Evolutionary conservation across 2,113 vertebrate genomes (phyloP).

Genomic region (Siniperca chuatsi): DNA sequence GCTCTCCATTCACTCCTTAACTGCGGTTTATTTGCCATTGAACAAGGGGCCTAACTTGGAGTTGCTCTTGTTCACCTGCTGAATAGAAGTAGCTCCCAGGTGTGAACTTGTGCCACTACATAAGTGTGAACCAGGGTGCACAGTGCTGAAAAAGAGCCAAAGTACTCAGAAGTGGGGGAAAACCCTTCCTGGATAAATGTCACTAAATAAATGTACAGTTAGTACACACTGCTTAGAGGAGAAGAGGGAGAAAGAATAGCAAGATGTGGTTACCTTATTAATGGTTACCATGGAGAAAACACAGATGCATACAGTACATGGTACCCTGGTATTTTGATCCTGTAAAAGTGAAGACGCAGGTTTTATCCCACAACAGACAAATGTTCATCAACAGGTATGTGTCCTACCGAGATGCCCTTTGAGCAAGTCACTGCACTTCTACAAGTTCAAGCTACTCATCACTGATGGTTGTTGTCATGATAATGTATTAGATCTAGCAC

Average conservation of each 20-base stretch:
- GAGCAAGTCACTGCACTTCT: background rate
- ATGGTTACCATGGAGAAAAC: slow-evolving; percentile 54
- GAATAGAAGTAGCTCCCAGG: background rate
- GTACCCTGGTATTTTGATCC: background rate
- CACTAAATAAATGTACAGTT: background rate
- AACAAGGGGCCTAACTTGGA: background rate
- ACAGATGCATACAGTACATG: slow-evolving; percentile 8
- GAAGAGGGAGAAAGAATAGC: background rate
- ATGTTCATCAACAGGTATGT: background rate
- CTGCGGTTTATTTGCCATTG: background rate
- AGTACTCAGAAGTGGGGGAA: accelerated
- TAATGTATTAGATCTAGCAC: background rate
- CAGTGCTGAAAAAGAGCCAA: background rate
- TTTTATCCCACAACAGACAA: background rate
- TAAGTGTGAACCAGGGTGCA: background rate
- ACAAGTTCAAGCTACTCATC: background rate
- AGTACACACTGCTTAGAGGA: background rate
- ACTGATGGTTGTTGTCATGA: background rate
- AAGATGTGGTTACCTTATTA: slow-evolving; percentile 28
- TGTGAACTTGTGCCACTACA: background rate
- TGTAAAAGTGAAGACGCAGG: background rate
- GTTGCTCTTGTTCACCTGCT: slow-evolving; percentile 5
- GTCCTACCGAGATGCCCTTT: background rate
- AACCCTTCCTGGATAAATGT: background rate
- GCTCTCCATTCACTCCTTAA: background rate